These are phyloP conservation scores for Cetonia aurata DNA, from an alignment of 2,888 invertebrate species.

Conservation along the genomic window DNA sequence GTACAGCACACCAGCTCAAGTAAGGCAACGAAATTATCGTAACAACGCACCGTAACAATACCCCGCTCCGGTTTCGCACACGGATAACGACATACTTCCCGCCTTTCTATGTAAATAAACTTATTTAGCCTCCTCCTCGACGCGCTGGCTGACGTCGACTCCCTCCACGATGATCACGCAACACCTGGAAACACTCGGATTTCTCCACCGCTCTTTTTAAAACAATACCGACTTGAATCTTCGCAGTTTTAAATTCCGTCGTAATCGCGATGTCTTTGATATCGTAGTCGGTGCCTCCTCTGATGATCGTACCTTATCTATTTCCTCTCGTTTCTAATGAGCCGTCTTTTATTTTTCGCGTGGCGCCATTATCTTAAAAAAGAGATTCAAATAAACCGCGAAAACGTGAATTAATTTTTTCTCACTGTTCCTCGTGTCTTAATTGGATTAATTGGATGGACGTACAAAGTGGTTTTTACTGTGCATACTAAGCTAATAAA, in stretches of 20 bases:
- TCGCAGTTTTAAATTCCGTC: conserved; percentile 52
- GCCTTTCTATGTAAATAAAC: conserved; percentile 61
- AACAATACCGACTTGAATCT: conserved; percentile 47
- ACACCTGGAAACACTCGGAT: conserved; percentile 44
- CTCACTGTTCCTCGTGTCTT: background rate
- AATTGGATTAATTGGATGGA: no score
- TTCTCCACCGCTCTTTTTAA: conserved; percentile 45
- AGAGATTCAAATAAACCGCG: background rate
- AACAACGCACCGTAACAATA: conserved; percentile 54
- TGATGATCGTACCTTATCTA: background rate
- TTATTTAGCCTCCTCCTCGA: conserved; percentile 46
- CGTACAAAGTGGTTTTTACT: no score
- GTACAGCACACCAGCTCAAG: conserved; percentile 3
- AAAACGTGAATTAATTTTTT: conserved; percentile 6
- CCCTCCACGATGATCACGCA: conserved; percentile 50
- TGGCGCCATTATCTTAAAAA: conserved; percentile 2
- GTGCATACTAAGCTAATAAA: no score
- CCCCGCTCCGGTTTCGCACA: conserved; percentile 57
- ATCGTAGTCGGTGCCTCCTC: conserved; percentile 3
- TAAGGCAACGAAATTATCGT: conserved; percentile 45
- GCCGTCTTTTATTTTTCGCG: no score
- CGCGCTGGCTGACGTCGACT: conserved; percentile 37
- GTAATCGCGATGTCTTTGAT: conserved; percentile 49
- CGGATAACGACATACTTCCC: conserved; percentile 59
- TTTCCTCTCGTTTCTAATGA: conserved; percentile 10